A percentile compares a stretch with the other conserved stretches of the same genome.
Evolutionary conservation across 2,797 vertebrate species (phyloP).

Genomic region (Sternarchorhynchus goeldii): DNA sequence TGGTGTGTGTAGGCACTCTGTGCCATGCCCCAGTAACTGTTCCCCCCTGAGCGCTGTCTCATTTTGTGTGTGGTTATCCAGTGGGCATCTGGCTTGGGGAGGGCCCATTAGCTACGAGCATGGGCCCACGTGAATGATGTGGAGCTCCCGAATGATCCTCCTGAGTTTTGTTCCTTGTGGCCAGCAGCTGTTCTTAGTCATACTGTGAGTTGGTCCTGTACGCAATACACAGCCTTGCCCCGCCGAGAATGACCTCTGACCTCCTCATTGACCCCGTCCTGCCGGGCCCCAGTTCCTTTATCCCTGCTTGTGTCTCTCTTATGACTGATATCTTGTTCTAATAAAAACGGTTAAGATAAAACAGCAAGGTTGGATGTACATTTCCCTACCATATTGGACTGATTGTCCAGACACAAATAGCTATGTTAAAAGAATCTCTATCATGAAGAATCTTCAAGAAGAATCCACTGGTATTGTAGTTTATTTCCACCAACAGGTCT

Average conservation of each 20-base stretch:
- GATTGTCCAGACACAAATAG: not conserved
- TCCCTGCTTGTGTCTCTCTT: constrained; percentile 17
- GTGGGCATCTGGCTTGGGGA: constrained; percentile 65
- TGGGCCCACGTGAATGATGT: constrained; percentile 68
- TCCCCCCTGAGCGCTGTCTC: constrained; percentile 48
- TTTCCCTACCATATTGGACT: not conserved
- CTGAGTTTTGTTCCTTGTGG: constrained; percentile 62
- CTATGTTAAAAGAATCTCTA: not conserved
- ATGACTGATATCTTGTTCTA: not conserved
- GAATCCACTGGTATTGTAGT: not conserved
- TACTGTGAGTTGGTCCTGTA: constrained; percentile 51
- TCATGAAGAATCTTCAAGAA: no score
- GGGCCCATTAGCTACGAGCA: constrained; percentile 70
- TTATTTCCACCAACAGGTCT: not conserved
- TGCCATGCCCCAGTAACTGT: constrained; percentile 52
- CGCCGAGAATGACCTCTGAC: not conserved
- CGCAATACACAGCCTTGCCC: constrained; percentile 46
- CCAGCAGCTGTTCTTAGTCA: constrained; percentile 61
- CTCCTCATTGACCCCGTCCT: constrained; percentile 26
- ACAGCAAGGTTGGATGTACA: not conserved
- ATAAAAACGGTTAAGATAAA: not conserved
- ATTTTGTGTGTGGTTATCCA: constrained; percentile 65
- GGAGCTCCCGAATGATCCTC: constrained; percentile 64
- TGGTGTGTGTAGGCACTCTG: constrained; percentile 53
- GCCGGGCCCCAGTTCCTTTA: not conserved